Conservation (phyloP, 2,888 invertebrate species). For the Hemistola chrysoprasaria region DNA sequence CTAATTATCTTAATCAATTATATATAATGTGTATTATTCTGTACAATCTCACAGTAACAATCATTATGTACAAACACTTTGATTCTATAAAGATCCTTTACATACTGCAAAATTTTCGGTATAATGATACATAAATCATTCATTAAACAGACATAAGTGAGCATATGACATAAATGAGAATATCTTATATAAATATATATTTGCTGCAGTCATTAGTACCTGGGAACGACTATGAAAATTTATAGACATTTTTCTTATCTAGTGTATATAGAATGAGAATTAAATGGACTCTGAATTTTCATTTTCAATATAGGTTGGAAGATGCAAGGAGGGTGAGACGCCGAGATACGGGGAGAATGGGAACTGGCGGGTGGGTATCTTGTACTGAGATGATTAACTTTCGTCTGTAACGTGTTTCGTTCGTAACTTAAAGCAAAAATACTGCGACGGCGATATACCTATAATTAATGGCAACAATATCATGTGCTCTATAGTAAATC, state of each 20-base stretch:
- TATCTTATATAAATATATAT: constrained; percentile 36
- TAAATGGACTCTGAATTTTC: constrained; percentile 76
- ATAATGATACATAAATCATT: too few species aligned
- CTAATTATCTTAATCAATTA: too few species aligned
- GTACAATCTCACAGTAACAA: too few species aligned
- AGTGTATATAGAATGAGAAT: constrained; percentile 56
- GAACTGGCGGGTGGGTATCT: constrained; percentile 79
- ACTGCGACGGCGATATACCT: too few species aligned
- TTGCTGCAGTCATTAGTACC: constrained; percentile 41
- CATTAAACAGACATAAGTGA: too few species aligned
- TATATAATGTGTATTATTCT: too few species aligned
- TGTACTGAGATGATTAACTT: constrained; percentile 36
- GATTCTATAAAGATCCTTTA: not conserved
- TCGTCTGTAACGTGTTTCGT: constrained; percentile 18
- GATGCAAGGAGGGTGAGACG: constrained; percentile 65
- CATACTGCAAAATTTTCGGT: too few species aligned
- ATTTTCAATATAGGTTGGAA: constrained; percentile 80
- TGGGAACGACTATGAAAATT: constrained; percentile 56
- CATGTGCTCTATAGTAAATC: not conserved
- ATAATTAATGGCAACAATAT: not conserved
- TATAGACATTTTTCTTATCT: constrained; percentile 67
- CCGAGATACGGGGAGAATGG: constrained; percentile 68
- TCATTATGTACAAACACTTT: too few species aligned
- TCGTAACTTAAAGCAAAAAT: not conserved
- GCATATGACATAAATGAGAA: too few species aligned